A percentile compares a stretch with the other conserved stretches of the same genome.
These are phyloP conservation scores for Aspidapion aeneum DNA, from an alignment of 2,888 invertebrate species.

Conservation along the genomic window DNA sequence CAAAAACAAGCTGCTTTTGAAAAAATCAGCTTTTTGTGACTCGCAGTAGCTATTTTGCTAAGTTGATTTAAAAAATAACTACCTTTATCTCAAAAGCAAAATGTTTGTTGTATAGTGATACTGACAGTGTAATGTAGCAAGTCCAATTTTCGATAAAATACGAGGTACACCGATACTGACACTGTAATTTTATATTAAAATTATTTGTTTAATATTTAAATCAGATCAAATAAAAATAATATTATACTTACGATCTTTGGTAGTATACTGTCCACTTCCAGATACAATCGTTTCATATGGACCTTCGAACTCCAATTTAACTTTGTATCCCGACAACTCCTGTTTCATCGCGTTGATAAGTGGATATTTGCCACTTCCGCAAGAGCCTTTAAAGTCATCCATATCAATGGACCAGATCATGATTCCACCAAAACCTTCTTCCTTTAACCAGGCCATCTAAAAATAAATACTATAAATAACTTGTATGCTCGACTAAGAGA, in stretches of 20 bases:
- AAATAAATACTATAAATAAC: conserved; percentile 8
- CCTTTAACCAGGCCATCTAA: conserved; percentile 90
- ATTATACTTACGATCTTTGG: conserved; percentile 79
- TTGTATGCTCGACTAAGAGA: too few relatives aligned
- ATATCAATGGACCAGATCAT: conserved; percentile 97
- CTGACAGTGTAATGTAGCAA: too few relatives aligned
- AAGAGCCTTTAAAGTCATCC: conserved; percentile 91
- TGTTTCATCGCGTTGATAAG: conserved; percentile 83
- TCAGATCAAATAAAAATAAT: not conserved
- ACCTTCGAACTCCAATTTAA: conserved; percentile 78
- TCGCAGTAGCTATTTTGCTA: too few relatives aligned
- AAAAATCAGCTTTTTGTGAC: too few relatives aligned
- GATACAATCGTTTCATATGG: conserved; percentile 74
- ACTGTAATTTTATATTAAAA: too few relatives aligned
- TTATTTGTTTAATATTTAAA: not conserved
- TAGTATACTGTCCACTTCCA: conserved; percentile 72
- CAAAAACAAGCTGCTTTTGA: too few relatives aligned
- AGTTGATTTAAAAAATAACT: too few relatives aligned
- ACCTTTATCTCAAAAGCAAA: too few relatives aligned
- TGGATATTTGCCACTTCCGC: conserved; percentile 89
- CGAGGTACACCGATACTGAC: too few relatives aligned
- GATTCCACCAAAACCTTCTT: conserved; percentile 91
- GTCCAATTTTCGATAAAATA: too few relatives aligned
- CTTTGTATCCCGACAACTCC: conserved; percentile 79
- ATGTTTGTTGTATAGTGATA: too few relatives aligned